Evolutionary conservation across 1,140 invertebrate species (phyloP), one percentile per base, ranked within the genome.

Genomic region (Pachyrhynchus sulphureomaculatus): DNA sequence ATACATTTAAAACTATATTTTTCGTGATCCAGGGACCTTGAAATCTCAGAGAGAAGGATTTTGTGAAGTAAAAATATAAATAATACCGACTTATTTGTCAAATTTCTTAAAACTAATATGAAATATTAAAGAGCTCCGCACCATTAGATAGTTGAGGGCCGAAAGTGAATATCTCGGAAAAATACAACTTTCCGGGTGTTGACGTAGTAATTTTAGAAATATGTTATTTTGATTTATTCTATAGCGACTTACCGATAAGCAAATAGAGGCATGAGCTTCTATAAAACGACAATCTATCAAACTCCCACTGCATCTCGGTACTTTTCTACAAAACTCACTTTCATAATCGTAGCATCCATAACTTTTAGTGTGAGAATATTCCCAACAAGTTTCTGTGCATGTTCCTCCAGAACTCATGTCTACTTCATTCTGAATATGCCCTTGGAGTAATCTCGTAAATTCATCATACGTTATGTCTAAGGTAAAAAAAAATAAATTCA

Each of bases 401-500:
- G 87, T 87, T 12, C 78, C 77, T 1, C 84, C 79, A 0, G 70
- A 58, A 71, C 92, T 93, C 76, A 95, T 77, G 71, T 93, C 88
- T 6, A 91, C 89, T 73, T 93, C 91, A 75, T 95, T 93, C 61
- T 91, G 87, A 24, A 95, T 82, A 68, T 89, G 91, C 1, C 90
- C 91, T 80, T 93, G 91, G 6, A 93, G 81, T 0, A 93, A 73
- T 42, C 87, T 81, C 0, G 88, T 92, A 17, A 95, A 78, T 72
- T 89, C 81, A 3, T 85, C 83, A 68, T 86, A 93, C 0, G 88
- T 92, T 64, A 63, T 76, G 84, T 84, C 86, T 79, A 83, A 15
- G n/a, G n/a, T n/a, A n/a, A 68, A 73, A 24, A 68, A 26, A 5
- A 42, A 23, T 20, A 42, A 42, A 42, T 5, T 42, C 17, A 8